Evolutionary conservation across 30 jellyfish, hydroid and myxozoan species (phyloP), one percentile per base, ranked within the genome.

Genomic region (Aurelia coerulea): DNA sequence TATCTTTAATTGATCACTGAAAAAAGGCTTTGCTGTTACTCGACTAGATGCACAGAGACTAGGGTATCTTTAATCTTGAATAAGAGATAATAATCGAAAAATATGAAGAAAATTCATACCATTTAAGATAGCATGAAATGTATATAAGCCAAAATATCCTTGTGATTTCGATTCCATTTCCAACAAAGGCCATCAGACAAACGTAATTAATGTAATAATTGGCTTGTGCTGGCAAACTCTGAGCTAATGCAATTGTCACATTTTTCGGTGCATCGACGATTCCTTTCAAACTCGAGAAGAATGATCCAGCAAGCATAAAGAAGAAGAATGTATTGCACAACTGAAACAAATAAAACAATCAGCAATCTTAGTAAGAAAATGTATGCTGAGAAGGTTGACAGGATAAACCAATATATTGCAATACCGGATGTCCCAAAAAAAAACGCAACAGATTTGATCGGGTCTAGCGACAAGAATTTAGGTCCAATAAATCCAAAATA

Each of bases 291-390:
- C 90, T 85, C 13, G 85, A 78, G 56, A 88, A 77, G 33, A 94
- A 77, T n/a, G 99, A 89, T 4, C 97, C 97, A 23, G 99, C 87
- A 62, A 90, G 73, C 69, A 94, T 85, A 90, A 90, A 94, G 78
- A 94, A 90, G 76, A 94, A 89, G 85, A 94, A 94, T 2, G 99
- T 94, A 79, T 94, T 94, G 89, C 93, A 85, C 54, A 95, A 68
- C 99, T 94, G 77, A 74, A 84, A 83, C 56, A 59, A 62, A 90
- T 50, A 68, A 42, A 32, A 62, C 14, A 74, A 46, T 46, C 14
- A 46, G 8, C 8, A 46, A 46, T 39, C 4, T 23, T 9, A 39
- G 9, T 46, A 1, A 46, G 58, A 73, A 73, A 41, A 16, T 9
- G 9, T 39, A 46, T 2, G 15, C 12, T 46, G 14, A 46, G 56